Conservation (phyloP, 2,888 invertebrate species). For the Physocephala rufipes region DNA sequence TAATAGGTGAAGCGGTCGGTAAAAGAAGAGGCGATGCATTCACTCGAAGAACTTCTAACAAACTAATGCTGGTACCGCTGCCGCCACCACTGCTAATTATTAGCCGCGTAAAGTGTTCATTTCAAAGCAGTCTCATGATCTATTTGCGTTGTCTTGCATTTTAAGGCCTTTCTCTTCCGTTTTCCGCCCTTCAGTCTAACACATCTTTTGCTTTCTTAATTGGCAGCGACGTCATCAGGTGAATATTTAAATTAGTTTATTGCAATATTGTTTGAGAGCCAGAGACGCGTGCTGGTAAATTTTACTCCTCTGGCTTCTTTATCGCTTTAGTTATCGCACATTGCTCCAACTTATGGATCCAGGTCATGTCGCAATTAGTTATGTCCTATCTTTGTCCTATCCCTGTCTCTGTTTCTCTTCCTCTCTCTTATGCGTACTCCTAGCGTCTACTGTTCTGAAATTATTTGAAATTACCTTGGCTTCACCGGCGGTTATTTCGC, state of each 20-base stretch:
- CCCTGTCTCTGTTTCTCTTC: not conserved
- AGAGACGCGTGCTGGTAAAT: not conserved
- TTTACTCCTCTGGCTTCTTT: not conserved
- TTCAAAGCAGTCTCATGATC: not conserved
- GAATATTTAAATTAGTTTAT: constrained; percentile 35
- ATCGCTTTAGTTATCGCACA: no score
- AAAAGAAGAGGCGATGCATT: not conserved
- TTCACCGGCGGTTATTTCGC: constrained; percentile 19
- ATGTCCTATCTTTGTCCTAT: not conserved
- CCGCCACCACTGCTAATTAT: constrained; percentile 30
- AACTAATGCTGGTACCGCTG: no score
- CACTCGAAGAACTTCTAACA: not conserved
- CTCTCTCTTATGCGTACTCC: no score
- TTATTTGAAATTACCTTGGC: constrained; percentile 29
- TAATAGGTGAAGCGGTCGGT: not conserved
- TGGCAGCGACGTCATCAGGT: not conserved
- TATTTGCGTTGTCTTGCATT: not conserved
- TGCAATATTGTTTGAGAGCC: constrained; percentile 9
- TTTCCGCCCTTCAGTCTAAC: not conserved
- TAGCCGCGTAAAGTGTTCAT: constrained; percentile 18
- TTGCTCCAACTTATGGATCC: constrained; percentile 19
- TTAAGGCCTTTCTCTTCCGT: not conserved
- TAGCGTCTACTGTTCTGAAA: not conserved
- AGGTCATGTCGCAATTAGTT: constrained; percentile 37
- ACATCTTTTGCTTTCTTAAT: constrained; percentile 2